These are phyloP conservation scores for Neotoma lepida DNA, from an alignment of 2,113 vertebrate species.

Conservation along the genomic window DNA sequence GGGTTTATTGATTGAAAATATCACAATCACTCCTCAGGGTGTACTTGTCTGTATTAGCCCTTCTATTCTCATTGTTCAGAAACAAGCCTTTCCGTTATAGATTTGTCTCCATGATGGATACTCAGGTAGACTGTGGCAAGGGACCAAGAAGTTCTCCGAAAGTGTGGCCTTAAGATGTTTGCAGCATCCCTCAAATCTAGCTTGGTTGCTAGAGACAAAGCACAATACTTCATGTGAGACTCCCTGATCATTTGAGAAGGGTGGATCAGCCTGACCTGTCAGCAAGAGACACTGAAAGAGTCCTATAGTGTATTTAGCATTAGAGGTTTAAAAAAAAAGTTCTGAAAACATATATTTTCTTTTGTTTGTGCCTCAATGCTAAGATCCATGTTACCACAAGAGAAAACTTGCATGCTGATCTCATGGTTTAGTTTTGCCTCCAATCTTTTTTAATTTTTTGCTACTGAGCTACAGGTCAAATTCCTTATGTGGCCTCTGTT, in stretches of 20 bases:
- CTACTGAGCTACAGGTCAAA: background rate
- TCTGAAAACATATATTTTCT: background rate
- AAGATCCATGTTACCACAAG: background rate
- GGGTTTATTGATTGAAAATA: conserved; percentile 61
- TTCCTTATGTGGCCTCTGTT: background rate
- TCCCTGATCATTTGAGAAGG: background rate
- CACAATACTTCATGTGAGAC: background rate
- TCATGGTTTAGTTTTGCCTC: background rate
- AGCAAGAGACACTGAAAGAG: background rate
- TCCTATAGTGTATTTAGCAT: background rate
- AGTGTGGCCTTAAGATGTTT: background rate
- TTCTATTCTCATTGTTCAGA: conserved; percentile 28
- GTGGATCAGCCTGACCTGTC: background rate
- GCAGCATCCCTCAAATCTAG: background rate
- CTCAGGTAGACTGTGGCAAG: background rate
- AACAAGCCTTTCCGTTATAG: conserved; percentile 14
- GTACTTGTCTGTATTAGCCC: conserved; percentile 20
- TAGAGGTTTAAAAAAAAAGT: background rate
- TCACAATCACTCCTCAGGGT: conserved; percentile 43
- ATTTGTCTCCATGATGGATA: background rate
- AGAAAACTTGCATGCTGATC: background rate
- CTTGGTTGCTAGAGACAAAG: background rate
- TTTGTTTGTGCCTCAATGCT: background rate
- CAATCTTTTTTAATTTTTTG: background rate
- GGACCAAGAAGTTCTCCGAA: background rate